Base-by-base conservation (phyloP, 2,797 vertebrate species). In the Malacoctenus gilli region DNA sequence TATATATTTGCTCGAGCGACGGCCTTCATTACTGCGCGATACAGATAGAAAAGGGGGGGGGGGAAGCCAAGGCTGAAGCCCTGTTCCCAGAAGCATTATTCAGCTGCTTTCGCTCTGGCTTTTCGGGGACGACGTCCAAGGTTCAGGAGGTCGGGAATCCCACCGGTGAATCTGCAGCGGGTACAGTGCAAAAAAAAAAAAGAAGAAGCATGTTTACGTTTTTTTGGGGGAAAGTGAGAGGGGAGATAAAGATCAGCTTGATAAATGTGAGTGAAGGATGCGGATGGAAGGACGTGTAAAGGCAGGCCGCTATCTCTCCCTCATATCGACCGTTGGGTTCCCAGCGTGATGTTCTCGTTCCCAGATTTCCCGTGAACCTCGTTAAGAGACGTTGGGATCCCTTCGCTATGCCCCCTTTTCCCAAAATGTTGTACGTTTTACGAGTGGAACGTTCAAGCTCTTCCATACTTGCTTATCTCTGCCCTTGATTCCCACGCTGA, bases 401-500 rank as follows among this genome's bases (percentile, higher is more conserved):
- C 4, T 43, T 51, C 47, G 22, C 28, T 10, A 23, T 68, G 6
- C 43, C 44, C 71, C 20, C 61, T 62, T 39, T 48, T 37, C 61
- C 58, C 41, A 63, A 62, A 80, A 83, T 65, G 63, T 66, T 78
- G 22, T 79, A 66, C 61, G 66, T 83, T 75, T 73, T 55, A 80
- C 58, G 35, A 54, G 84, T 64, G 68, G 72, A 75, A 12, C 28
- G 68, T 62, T 77, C 53, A 56, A 61, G 28, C 59, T 86, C 81
- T 85, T 85, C 75, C 83, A 91, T 83, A 80, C 80, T 54, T 47
- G 77, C 69, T 69, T 83, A 83, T 89, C 74, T 54, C 64, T 84
- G 83, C 72, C 85, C 81, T 87, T 79, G 78, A 77, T 90, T 92
- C 91, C 87, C 90, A 91, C 86, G 71, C 72, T 73, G 8, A 68